Evolutionary conservation across 1,140 invertebrate genomes (phyloP).

Genomic region (Harpegnathos saltator): DNA sequence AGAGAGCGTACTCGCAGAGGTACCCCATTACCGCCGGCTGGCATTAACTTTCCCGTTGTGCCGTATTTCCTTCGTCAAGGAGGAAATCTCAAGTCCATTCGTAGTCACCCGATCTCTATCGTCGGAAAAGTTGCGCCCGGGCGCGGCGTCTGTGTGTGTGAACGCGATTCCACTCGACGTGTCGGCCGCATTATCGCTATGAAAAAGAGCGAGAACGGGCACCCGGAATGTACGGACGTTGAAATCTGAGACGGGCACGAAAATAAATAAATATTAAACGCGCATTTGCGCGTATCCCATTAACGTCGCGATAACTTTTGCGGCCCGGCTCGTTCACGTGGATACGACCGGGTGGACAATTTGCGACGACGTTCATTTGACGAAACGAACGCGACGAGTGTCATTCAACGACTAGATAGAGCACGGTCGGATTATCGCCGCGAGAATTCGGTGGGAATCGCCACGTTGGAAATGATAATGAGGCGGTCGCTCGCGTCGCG

Average conservation of each 20-base stretch:
- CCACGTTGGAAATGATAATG: conserved; percentile 44
- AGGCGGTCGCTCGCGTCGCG: conserved; percentile 1
- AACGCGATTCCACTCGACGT: neutral
- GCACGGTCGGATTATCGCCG: conserved; percentile 13
- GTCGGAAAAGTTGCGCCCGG: conserved; percentile 37
- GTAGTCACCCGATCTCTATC: conserved; percentile 51
- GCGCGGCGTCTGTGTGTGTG: too few species aligned
- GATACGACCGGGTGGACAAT: conserved; percentile 1
- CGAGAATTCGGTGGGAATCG: conserved; percentile 15
- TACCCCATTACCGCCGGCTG: conserved; percentile 62
- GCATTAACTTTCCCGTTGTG: conserved; percentile 69
- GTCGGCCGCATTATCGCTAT: too few species aligned
- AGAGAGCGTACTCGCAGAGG: conserved; percentile 72
- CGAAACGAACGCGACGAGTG: neutral
- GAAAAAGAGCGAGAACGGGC: too few species aligned
- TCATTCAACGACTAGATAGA: conserved; percentile 19
- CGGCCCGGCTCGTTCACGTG: neutral
- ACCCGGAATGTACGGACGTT: neutral
- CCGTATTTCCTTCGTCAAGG: conserved; percentile 51
- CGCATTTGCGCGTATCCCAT: neutral
- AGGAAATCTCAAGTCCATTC: conserved; percentile 69
- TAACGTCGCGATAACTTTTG: conserved; percentile 35
- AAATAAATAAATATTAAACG: conserved; percentile 7
- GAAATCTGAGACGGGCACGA: neutral
- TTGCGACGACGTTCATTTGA: conserved; percentile 23